Evolutionary conservation across 1,140 invertebrate genomes (phyloP).

Genomic region (Lithobius niger): DNA sequence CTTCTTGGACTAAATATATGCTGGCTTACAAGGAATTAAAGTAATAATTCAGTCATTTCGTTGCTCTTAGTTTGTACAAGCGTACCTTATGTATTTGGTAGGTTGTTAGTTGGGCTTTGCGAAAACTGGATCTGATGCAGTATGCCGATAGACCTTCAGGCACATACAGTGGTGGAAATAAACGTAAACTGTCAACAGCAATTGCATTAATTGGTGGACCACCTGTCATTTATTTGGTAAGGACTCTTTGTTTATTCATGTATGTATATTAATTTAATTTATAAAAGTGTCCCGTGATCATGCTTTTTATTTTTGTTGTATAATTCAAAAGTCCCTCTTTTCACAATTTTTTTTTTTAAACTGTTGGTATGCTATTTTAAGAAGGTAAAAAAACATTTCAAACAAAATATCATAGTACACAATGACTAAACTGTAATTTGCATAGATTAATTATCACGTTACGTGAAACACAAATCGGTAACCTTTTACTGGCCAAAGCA

Average conservation of each 20-base stretch:
- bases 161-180: slow-evolving; percentile 38
- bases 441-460: no score
- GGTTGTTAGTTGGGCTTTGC: slow-evolving; percentile 34
- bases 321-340: background rate
- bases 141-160: slow-evolving; percentile 28
- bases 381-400: no score
- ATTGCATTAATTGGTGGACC: slow-evolving; percentile 41
- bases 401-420: no score
- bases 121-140: slow-evolving; percentile 28
- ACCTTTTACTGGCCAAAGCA: no score
- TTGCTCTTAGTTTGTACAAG: background rate
- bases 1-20: no score
- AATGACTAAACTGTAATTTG: no score
- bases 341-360: background rate
- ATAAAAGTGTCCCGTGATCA: no score
- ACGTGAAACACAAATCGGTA: no score
- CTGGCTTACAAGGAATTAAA: no score
- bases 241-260: no score
- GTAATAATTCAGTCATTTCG: background rate
- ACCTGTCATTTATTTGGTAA: slow-evolving; percentile 38
- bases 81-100: slow-evolving; percentile 11
- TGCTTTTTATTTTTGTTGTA: no score
- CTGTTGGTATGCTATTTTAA: no score
- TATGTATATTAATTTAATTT: background rate
- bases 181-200: slow-evolving; percentile 38